Percentiles rank a stretch among this genome's conserved stretches.
Conservation (phyloP, 2,888 invertebrate species). For the Stenotaenia linearis region DNA sequence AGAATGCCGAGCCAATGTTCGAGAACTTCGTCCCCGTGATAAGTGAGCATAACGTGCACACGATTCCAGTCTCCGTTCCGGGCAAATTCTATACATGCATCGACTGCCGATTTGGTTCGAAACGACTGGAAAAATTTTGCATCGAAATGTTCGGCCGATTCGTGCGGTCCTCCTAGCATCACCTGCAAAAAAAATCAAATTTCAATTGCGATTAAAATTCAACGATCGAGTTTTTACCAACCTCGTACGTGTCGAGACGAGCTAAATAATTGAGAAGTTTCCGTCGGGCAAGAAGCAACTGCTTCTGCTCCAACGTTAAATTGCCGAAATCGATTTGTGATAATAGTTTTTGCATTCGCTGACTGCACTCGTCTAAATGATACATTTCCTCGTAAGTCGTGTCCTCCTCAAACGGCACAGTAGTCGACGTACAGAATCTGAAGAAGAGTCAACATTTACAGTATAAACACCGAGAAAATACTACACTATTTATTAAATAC, state of each 20-base stretch:
- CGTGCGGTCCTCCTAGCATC: conserved; percentile 54
- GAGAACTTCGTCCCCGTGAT: conserved; percentile 56
- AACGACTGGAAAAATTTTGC: conserved; percentile 63
- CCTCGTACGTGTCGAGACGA: conserved; percentile 65
- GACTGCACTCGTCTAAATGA: not conserved
- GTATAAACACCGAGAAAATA: too few relatives aligned
- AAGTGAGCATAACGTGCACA: conserved; percentile 62
- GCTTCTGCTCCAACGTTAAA: conserved; percentile 60
- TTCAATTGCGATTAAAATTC: not conserved
- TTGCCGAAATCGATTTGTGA: conserved; percentile 48
- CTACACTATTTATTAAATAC: too few relatives aligned
- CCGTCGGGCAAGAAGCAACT: conserved; percentile 60
- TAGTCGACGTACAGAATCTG: not conserved
- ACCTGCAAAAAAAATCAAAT: conserved; percentile 49
- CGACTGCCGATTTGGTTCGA: conserved; percentile 52
- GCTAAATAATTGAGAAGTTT: conserved; percentile 65
- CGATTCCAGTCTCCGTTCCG: conserved; percentile 61
- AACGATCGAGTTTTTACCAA: conserved; percentile 41
- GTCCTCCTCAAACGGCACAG: conserved; percentile 41
- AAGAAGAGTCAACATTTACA: too few relatives aligned
- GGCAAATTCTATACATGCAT: conserved; percentile 63
- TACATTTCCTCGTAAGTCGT: too few relatives aligned
- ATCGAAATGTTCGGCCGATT: conserved; percentile 58
- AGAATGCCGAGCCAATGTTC: conserved; percentile 55
- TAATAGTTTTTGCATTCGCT: conserved; percentile 41